A percentile compares a stretch with the other conserved stretches of the same genome.
Conservation (phyloP, 1,140 invertebrate species). For the Trichogramma pretiosum region DNA sequence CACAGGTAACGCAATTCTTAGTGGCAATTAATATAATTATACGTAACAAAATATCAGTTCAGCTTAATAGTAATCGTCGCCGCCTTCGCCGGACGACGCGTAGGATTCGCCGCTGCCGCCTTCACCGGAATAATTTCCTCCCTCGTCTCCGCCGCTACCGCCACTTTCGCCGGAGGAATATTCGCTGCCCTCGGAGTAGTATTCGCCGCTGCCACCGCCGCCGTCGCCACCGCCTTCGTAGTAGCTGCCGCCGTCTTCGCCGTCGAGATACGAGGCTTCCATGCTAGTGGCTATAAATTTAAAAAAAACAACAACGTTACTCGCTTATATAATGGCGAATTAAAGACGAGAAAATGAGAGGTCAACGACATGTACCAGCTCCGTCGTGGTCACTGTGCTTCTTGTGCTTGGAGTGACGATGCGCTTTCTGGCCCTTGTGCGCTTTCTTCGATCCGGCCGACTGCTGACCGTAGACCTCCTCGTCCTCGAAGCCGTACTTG, state of each 20-base stretch:
- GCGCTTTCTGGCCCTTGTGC: slow-evolving; percentile 24
- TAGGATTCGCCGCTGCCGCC: slow-evolving; percentile 15
- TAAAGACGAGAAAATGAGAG: too few species aligned
- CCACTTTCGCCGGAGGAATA: slow-evolving; percentile 22
- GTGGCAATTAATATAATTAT: background rate
- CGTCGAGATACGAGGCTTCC: slow-evolving; percentile 30
- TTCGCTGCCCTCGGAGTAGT: slow-evolving; percentile 25
- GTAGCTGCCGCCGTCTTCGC: slow-evolving; percentile 23
- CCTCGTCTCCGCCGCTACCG: slow-evolving; percentile 26
- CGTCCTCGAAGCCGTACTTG: slow-evolving; percentile 59
- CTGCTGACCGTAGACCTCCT: slow-evolving; percentile 50
- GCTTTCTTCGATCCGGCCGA: slow-evolving; percentile 33
- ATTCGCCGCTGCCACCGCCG: slow-evolving; percentile 20
- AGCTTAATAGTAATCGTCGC: background rate
- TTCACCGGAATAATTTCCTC: slow-evolving; percentile 27
- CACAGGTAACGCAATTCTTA: too few species aligned
- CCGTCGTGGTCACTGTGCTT: slow-evolving; percentile 35
- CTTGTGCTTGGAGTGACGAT: slow-evolving; percentile 25
- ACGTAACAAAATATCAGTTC: background rate
- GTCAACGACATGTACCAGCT: slow-evolving; percentile 31
- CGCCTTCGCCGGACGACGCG: slow-evolving; percentile 1
- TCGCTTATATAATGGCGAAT: too few species aligned
- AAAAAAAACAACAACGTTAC: background rate
- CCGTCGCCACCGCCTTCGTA: slow-evolving; percentile 18
- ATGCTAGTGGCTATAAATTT: too few species aligned